A percentile compares a stretch with the other conserved stretches of the same genome.
These are phyloP conservation scores for Nerophis ophidion DNA, from an alignment of 2,113 vertebrate species.

Conservation along the genomic window DNA sequence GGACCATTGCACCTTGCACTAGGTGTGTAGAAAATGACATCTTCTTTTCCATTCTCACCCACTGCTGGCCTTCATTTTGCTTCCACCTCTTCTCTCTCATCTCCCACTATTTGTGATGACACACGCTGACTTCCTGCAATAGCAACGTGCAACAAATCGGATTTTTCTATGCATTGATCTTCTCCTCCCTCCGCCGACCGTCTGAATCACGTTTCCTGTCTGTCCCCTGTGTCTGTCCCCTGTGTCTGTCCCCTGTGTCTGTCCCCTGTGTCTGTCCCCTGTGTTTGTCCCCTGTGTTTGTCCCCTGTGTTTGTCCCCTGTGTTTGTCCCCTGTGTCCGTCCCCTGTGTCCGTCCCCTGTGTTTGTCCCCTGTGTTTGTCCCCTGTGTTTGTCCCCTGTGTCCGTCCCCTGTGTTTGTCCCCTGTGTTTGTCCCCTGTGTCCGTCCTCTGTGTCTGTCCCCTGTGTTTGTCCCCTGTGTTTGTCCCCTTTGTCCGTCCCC, in stretches of 20 bases:
- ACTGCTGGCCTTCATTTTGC: conserved; percentile 36
- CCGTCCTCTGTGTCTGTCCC: not conserved
- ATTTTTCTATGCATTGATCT: not conserved
- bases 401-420: conserved; percentile 1
- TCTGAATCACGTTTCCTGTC: no score
- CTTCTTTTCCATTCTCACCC: conserved; percentile 52
- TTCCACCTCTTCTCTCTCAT: conserved; percentile 16
- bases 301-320: conserved; percentile 2
- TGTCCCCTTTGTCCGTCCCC: no score
- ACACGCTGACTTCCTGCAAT: conserved; percentile 8
- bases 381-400: not conserved
- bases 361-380: not conserved
- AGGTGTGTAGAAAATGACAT: conserved; percentile 48
- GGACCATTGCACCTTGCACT: no score
- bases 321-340: not conserved
- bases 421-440: not conserved
- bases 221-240: not conserved
- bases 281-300: not conserved
- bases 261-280: conserved; percentile 1
- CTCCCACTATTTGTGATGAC: conserved; percentile 16
- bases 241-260: not conserved
- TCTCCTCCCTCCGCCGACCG: no score
- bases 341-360: not conserved
- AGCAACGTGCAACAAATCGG: not conserved
- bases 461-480: not conserved